Evolutionary conservation across 92 coral and sea anemone species (phyloP).

Genomic region (Parazoanthus darwini): DNA sequence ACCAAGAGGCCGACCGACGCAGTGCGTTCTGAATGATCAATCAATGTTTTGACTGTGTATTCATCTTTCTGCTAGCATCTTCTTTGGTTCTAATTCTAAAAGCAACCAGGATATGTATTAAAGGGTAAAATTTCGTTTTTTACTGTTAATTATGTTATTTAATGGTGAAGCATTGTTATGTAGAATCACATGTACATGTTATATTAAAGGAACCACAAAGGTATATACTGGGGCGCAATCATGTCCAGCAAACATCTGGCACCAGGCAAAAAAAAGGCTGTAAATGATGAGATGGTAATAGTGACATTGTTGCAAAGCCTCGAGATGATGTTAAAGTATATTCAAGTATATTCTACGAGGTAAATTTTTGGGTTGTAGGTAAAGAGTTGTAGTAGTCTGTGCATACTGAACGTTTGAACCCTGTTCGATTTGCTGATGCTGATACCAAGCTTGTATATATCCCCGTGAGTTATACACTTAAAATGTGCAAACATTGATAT

Average conservation of each 20-base stretch:
- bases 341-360: slow-evolving; percentile 44
- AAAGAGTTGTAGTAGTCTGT: too few relatives aligned
- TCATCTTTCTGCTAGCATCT: background rate
- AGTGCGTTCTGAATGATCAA: too few relatives aligned
- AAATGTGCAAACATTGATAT: too few relatives aligned
- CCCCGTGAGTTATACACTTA: too few relatives aligned
- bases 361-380: background rate
- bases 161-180: too few relatives aligned
- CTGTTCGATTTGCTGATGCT: too few relatives aligned
- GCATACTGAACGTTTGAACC: too few relatives aligned
- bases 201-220: slow-evolving; percentile 45
- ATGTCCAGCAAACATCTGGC: slow-evolving; percentile 51
- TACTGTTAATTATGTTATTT: background rate
- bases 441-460: too few relatives aligned
- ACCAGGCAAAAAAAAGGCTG: slow-evolving; percentile 21
- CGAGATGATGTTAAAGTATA: slow-evolving; percentile 49
- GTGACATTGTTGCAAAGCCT: slow-evolving; percentile 48
- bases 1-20: too few relatives aligned
- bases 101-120: background rate
- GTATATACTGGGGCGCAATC: slow-evolving; percentile 43
- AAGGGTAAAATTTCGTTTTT: background rate
- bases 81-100: too few relatives aligned
- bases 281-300: slow-evolving; percentile 48
- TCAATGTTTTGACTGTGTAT: slow-evolving; percentile 15
- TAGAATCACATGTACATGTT: too few relatives aligned